phyloP scores from a whole-genome alignment of 2,888 invertebrate genomes.

The Diaphora mendica region DNA sequence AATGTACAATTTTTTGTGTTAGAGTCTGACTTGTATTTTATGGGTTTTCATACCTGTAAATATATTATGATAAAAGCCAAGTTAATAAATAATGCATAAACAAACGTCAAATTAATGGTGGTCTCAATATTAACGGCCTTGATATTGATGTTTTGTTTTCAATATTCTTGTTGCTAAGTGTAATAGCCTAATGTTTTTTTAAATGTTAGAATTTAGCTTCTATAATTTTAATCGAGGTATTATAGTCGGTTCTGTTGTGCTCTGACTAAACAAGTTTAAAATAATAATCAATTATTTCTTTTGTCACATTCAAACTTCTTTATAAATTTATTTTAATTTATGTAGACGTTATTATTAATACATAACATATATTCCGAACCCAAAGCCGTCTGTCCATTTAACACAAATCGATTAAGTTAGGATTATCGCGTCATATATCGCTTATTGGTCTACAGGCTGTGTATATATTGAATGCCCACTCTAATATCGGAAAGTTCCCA shows the following conservation, averaged over 20 bases:
- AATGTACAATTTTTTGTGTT: too few species aligned
- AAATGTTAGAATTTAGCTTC: neutral
- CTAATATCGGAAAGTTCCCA: constrained; percentile 32
- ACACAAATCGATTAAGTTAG: constrained; percentile 23
- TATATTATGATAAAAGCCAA: neutral
- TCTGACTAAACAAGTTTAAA: neutral
- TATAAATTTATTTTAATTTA: too few species aligned
- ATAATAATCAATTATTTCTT: neutral
- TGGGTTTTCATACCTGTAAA: neutral
- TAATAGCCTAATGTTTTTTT: neutral
- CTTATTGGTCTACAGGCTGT: constrained; percentile 44
- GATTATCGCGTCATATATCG: constrained; percentile 33
- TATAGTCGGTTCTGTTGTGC: neutral
- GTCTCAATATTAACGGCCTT: neutral
- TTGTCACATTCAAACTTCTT: neutral
- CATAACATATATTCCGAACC: too few species aligned
- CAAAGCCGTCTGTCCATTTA: neutral
- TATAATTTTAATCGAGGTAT: neutral
- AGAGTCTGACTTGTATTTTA: neutral
- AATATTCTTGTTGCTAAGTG: neutral
- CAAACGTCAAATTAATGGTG: neutral
- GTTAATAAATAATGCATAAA: neutral
- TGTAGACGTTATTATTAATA: too few species aligned
- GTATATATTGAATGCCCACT: constrained; percentile 32
- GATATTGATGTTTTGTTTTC: neutral